Percentiles rank a stretch among this genome's conserved stretches.
These are phyloP conservation scores for Mirounga angustirostris DNA, from an alignment of 2,113 vertebrate genomes.

Conservation along the genomic window DNA sequence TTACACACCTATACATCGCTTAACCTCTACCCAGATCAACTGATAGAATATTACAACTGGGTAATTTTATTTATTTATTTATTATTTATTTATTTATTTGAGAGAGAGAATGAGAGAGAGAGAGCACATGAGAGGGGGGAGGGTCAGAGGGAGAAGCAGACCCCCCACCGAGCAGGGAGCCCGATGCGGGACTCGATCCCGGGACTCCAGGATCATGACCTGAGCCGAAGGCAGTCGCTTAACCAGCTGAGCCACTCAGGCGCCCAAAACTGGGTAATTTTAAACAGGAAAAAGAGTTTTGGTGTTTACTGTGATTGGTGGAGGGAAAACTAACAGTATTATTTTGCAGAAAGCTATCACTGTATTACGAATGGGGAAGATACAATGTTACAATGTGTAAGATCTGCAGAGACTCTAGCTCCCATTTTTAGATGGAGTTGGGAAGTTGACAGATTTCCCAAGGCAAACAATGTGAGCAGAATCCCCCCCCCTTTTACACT, in stretches of 20 bases:
- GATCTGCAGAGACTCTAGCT: neutral
- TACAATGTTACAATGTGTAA: no score
- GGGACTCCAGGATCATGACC: no score
- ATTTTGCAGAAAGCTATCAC: neutral
- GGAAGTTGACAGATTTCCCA: neutral
- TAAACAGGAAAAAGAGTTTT: neutral
- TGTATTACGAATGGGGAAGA: neutral
- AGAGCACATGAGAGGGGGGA: no score
- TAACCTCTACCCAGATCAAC: neutral
- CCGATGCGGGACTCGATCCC: no score
- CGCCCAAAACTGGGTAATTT: neutral
- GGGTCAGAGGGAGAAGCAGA: no score
- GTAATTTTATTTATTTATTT: no score
- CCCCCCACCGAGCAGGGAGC: no score
- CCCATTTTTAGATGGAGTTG: neutral
- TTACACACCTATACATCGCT: accelerated
- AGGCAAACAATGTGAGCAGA: neutral
- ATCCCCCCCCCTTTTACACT: neutral
- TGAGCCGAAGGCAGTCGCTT: no score
- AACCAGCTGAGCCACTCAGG: no score
- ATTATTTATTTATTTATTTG: no score
- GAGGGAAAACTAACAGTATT: neutral
- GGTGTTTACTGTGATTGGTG: neutral
- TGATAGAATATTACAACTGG: neutral
- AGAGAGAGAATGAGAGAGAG: no score